Base-by-base conservation (phyloP, 2,113 vertebrate species). In the Seriola rivoliana region DNA sequence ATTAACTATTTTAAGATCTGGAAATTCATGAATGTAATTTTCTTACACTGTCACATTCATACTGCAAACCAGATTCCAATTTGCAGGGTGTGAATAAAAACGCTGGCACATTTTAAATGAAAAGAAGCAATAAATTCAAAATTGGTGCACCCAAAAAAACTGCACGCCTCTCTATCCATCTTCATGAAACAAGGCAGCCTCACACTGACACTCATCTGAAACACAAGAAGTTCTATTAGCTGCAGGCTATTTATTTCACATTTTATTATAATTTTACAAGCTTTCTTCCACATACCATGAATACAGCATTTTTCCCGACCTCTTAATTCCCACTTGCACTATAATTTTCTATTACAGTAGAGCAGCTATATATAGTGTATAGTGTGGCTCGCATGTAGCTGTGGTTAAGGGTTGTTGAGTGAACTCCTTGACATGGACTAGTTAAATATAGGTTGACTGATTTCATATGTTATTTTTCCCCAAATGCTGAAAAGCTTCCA, bases 391-490 rank as follows among this genome's bases (percentile, higher is more conserved):
- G 3, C 54, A 71, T 89, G 77, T 48, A 78, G 66, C 71, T 82
- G 82, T 85, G 86, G 88, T 86, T 81, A 72, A 75, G 23, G 40
- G 44, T 73, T 75, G 60, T 81, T 80, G 60, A 79, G 71, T 69
- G 64, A 88, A 87, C 78, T 88, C 79, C 62, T 74, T 87, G 75
- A 86, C 84, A 84, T 71, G 40, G n/a, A 70, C 78, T 69, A 74
- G 81, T 88, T 91, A 89, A 90, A 91, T 88, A 88, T 83, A 87
- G 79, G 78, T 58, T 81, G 67, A 85, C 54, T 67, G 75, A 81
- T 82, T 85, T 85, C 62, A 81, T 29, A 44, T 76, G 65, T 80
- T 76, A 59, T 88, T 86, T 85, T 63, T 50, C 73, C 62, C 19
- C 23, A 38, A 78, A 86, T 42, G 48, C 63, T 83, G 66, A 88